A percentile compares a stretch with the other conserved stretches of the same genome.
Conservation (phyloP, 2,797 vertebrate species). For the Synanceia verrucosa region DNA sequence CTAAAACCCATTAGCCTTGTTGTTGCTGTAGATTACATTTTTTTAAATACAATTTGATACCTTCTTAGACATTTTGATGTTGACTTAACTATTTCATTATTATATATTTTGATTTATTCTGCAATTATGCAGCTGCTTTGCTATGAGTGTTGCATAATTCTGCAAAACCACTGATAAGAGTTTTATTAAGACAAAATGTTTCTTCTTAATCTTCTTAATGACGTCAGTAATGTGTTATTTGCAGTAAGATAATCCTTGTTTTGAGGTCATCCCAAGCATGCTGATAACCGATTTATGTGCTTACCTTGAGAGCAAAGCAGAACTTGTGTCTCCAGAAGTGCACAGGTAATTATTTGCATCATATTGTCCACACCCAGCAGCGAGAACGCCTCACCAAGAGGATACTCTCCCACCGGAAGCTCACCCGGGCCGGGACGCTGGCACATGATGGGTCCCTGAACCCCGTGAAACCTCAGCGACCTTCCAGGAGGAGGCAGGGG, state of each 20-base stretch:
- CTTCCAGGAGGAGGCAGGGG: slow-evolving; percentile 93
- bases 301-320: slow-evolving; percentile 96
- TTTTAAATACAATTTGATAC: too few relatives aligned
- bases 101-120: too few relatives aligned
- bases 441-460: slow-evolving; percentile 94
- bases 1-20: background rate
- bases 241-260: background rate
- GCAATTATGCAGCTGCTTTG: too few relatives aligned
- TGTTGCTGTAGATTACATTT: too few relatives aligned
- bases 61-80: too few relatives aligned
- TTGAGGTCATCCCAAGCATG: background rate
- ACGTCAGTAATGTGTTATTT: background rate
- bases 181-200: background rate
- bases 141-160: background rate
- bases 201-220: background rate
- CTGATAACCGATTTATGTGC: background rate
- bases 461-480: slow-evolving; percentile 94
- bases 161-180: background rate
- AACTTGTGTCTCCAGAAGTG: slow-evolving; percentile 96
- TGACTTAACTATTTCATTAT: too few relatives aligned
- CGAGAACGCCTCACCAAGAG: slow-evolving; percentile 90
- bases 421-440: slow-evolving; percentile 92
- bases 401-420: slow-evolving; percentile 93
- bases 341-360: slow-evolving; percentile 94
- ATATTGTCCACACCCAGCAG: slow-evolving; percentile 94